Evolutionary conservation across 1,140 invertebrate species (phyloP).

Genomic region (Hyphantria cunea): DNA sequence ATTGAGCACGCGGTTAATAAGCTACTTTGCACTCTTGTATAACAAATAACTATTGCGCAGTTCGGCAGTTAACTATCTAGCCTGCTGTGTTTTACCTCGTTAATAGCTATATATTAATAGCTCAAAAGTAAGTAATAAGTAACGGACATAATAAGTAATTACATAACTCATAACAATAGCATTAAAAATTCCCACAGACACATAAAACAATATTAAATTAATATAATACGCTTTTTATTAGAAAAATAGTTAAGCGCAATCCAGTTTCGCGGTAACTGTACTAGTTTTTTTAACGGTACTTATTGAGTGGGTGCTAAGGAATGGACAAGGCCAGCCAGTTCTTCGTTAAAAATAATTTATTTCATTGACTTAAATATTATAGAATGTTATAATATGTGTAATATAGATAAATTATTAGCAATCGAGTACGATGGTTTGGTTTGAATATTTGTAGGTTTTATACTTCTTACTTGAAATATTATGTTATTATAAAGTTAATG

Average conservation of each 20-base stretch:
- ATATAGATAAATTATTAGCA: not conserved
- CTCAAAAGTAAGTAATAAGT: no score
- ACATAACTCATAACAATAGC: constrained; percentile 7
- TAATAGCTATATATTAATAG: no score
- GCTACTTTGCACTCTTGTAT: no score
- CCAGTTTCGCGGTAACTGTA: constrained; percentile 40
- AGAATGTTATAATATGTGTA: not conserved
- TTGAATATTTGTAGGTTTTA: no score
- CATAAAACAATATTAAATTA: constrained; percentile 37
- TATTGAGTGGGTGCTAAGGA: constrained; percentile 19
- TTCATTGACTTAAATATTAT: constrained; percentile 26
- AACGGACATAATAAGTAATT: no score
- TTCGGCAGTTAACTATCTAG: no score
- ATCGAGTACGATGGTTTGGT: not conserved
- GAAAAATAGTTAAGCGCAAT: constrained; percentile 42
- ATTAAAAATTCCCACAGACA: constrained; percentile 44
- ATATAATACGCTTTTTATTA: constrained; percentile 49
- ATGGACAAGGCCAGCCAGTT: constrained; percentile 20
- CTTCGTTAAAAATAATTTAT: constrained; percentile 23
- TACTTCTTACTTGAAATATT: no score
- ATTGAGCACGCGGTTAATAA: no score
- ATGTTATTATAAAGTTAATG: no score
- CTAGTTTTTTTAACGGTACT: constrained; percentile 33
- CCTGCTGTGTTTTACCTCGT: no score
- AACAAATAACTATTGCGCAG: no score